A percentile compares a stretch with the other conserved stretches of the same genome.
These are phyloP conservation scores for Trachops cirrhosus DNA, from an alignment of 2,797 vertebrate species.

Conservation along the genomic window DNA sequence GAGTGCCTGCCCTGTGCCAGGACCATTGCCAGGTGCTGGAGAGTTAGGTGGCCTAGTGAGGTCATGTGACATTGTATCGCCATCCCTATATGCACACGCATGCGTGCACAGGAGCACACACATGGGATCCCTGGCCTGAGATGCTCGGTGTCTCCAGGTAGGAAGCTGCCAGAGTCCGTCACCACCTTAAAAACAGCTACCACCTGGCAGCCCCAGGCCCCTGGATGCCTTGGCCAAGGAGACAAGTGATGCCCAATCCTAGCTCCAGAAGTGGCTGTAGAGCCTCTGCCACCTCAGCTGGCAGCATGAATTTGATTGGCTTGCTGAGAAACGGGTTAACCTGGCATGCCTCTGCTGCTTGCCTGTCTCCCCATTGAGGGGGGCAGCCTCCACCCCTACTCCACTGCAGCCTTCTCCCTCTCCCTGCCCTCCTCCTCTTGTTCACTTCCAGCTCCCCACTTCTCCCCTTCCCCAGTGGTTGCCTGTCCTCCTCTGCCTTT, in stretches of 20 bases:
- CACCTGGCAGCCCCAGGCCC: not conserved
- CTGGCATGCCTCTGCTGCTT: not conserved
- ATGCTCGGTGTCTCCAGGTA: not conserved
- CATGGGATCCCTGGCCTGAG: too few relatives aligned
- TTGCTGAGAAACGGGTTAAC: not conserved
- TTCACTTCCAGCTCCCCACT: not conserved
- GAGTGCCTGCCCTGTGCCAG: not conserved
- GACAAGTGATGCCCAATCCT: too few relatives aligned
- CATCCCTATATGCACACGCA: fast-evolving
- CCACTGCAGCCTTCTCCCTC: not conserved
- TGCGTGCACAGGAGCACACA: not conserved
- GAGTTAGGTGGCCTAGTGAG: not conserved
- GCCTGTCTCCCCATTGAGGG: not conserved
- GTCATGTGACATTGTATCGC: not conserved
- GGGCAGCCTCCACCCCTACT: fast-evolving
- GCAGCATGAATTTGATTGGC: not conserved
- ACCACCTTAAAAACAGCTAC: not conserved
- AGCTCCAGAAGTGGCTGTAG: too few relatives aligned
- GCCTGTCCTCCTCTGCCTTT: not conserved
- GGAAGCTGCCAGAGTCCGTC: not conserved
- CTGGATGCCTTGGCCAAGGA: not conserved
- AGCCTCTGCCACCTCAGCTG: not conserved
- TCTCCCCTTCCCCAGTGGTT: too few relatives aligned
- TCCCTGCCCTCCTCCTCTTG: fast-evolving
- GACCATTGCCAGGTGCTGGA: not conserved